Conservation (phyloP, 2,888 invertebrate species). For the Selenia dentaria region DNA sequence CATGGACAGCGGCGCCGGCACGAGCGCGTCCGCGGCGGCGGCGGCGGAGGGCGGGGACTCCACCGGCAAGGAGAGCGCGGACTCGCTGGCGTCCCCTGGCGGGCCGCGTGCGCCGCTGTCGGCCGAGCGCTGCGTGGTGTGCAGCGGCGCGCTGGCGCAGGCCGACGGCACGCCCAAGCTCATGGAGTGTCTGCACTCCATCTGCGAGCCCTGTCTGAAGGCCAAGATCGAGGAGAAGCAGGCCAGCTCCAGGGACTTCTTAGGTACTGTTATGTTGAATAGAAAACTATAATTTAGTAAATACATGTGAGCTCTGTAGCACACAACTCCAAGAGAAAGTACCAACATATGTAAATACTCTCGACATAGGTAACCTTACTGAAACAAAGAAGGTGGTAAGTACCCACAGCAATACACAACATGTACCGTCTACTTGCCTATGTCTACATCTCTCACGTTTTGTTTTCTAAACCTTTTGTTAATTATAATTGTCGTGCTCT, state of each 20-base stretch:
- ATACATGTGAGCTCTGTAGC: no score
- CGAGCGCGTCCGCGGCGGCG: constrained; percentile 5
- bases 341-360: no score
- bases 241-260: constrained; percentile 63
- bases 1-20: not conserved
- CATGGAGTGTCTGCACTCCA: constrained; percentile 94
- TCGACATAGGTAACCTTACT: no score
- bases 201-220: constrained; percentile 90
- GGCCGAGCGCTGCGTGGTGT: constrained; percentile 83
- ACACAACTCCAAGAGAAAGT: no score
- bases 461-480: no score
- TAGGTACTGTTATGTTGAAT: constrained; percentile 46
- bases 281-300: no score
- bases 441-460: no score
- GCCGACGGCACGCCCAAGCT: constrained; percentile 88
- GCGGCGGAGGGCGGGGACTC: constrained; percentile 9
- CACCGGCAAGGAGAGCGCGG: constrained; percentile 49
- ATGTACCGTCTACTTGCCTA: no score
- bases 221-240: constrained; percentile 85
- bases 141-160: constrained; percentile 57
- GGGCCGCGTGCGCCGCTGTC: constrained; percentile 49
- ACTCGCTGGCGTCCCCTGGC: constrained; percentile 69
- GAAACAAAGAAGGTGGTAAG: no score
- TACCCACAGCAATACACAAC: no score
- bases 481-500: no score